Evolutionary conservation across 1,140 invertebrate species (phyloP), one percentile per base, ranked within the genome.

Genomic region (Nebria ingens): DNA sequence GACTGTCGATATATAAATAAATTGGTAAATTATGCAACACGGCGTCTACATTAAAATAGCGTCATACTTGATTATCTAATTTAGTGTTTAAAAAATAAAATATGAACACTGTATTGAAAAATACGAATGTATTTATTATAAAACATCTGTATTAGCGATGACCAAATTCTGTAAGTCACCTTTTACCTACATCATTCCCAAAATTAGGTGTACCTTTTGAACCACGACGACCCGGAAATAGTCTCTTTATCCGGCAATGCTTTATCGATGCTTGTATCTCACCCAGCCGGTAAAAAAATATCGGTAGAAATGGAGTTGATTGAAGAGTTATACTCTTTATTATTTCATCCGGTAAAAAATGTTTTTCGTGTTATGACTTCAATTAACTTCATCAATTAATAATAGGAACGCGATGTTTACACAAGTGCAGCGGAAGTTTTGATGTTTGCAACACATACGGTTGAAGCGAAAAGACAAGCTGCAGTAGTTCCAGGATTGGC

Each of bases 371-470:
- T 34, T 34, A 34, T 34, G 6, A 34, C n/a, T 9, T 34, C 25
- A 34, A n/a, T n/a, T n/a, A n/a, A n/a, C n/a, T n/a, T n/a, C n/a
- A n/a, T n/a, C n/a, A 17, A 45, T 45, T 12, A 49, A 53, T 66
- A 56, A n/a, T 21, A 66, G 64, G 54, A 57, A 40, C 17, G 9
- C 20, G 58, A 62, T 17, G 56, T 66, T 17, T 61, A 64, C 57
- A 59, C 58, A n/a, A 60, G 58, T 19, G 62, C 65, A 9, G 63
- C 64, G 19, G 52, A 55, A 20, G 62, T 59, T 1, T 61, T 68
- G 11, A 62, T 67, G 61, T 65, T 68, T 20, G 65, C 64, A 17
- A 69, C 67, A 11, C 58, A 65, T 50, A 64, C 61, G 58, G 60
- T 58, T 9, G 51, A 45, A 54, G 61, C 65, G 19, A 65, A 66